Evolutionary conservation across 2,888 invertebrate genomes (phyloP), one percentile per base, ranked within the genome.

Genomic region (Tortrix viridana): DNA sequence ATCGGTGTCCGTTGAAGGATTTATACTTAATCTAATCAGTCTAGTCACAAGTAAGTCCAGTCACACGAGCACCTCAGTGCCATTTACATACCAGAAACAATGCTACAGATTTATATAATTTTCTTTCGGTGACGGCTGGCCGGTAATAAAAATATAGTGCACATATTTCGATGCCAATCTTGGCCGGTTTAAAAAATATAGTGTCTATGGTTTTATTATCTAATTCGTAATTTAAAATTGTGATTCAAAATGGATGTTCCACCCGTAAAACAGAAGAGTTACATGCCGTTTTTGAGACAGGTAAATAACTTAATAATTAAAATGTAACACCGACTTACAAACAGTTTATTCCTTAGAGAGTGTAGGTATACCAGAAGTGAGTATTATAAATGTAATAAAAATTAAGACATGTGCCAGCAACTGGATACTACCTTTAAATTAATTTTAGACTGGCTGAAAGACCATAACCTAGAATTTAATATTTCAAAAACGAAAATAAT

Each of bases 231-330:
- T 54, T 46, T 23, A 6, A 41, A 54, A 22, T 41, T 41, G 53
- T 41, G 53, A 9, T 49, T 61, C 66, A 66, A 55, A 44, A 71
- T 57, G 61, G 63, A 48, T 57, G 60, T 54, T 46, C 37, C 41
- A 19, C 53, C 14, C 23, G 44, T 58, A 14, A 60, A 43, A 49
- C 63, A 65, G 56, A 66, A 48, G 12, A 67, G 67, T 49, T 68
- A 67, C 1, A 65, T 71, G 48, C 79, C 82, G 37, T 80, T 85
- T 69, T 71, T 77, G 41, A 75, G 79, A 69, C 78, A 79, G 72
- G 78, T 79, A 55, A 38, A 38, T 6, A 38, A n/a, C 26, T 26
- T 26, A 12, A 9, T 32, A n/a, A n/a, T n/a, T n/a, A n/a, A n/a
- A n/a, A n/a, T n/a, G n/a, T n/a, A n/a, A n/a, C n/a, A n/a, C n/a